These are phyloP conservation scores for Mesitornis unicolor DNA, from an alignment of 2,113 vertebrate species.

Conservation along the genomic window DNA sequence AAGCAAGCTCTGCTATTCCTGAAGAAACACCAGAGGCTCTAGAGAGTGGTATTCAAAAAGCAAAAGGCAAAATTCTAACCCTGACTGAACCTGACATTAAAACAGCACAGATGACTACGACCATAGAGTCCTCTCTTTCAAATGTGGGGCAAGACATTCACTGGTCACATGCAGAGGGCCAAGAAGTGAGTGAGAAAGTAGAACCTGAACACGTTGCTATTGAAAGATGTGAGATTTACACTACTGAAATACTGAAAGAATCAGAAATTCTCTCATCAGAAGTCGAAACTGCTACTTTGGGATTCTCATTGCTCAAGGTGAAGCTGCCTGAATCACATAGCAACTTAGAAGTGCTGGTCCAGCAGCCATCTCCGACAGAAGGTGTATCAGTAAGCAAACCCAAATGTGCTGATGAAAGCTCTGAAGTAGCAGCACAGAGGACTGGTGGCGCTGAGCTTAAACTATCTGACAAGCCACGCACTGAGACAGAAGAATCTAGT, in stretches of 20 bases:
- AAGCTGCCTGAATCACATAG: constrained; percentile 57
- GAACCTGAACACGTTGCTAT: neutral
- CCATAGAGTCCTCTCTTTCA: neutral
- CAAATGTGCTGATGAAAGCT: neutral
- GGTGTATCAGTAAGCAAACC: neutral
- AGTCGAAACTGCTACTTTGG: constrained; percentile 60
- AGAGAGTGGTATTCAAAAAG: constrained; percentile 10
- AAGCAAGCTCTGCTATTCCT: neutral
- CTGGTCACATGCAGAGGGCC: neutral
- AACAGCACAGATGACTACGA: constrained; percentile 28
- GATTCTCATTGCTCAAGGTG: constrained; percentile 71
- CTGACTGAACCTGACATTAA: constrained; percentile 54
- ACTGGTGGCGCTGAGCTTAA: neutral
- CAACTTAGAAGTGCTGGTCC: neutral
- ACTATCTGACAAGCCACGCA: neutral
- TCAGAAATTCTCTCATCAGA: constrained; percentile 63
- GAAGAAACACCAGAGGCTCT: neutral
- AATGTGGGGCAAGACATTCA: constrained; percentile 40
- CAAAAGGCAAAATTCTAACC: constrained; percentile 13
- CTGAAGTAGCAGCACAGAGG: neutral
- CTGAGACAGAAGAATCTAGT: neutral
- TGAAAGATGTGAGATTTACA: neutral
- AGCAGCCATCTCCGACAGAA: neutral
- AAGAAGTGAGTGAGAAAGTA: neutral
- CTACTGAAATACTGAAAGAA: constrained; percentile 64